Conservation (phyloP, 2,888 invertebrate genomes). For the Lapara coniferarum region DNA sequence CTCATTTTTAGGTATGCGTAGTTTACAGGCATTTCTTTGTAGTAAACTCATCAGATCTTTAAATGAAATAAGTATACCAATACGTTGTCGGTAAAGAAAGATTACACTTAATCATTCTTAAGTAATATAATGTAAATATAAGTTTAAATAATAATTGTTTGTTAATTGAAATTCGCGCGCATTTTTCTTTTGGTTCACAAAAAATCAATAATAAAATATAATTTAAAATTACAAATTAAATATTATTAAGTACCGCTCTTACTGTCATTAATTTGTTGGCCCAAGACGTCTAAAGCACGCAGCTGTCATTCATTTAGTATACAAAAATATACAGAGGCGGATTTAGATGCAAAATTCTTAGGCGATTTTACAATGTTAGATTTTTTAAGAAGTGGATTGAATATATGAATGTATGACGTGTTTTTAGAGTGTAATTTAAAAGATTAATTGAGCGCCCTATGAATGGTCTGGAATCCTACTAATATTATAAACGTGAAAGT, state of each 20-base stretch:
- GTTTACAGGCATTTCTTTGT: too few species aligned
- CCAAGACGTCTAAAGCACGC: constrained; percentile 37
- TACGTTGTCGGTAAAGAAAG: too few species aligned
- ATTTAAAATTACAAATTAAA: constrained; percentile 49
- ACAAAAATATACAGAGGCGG: neutral
- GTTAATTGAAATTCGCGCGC: constrained; percentile 4
- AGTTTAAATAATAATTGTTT: neutral
- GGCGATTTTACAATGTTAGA: neutral
- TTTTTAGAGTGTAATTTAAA: too few species aligned
- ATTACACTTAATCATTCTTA: too few species aligned
- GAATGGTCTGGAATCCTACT: too few species aligned
- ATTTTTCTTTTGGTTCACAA: constrained; percentile 30
- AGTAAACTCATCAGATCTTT: too few species aligned
- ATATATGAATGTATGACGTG: too few species aligned
- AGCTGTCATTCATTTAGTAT: constrained; percentile 11
- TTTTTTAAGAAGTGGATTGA: too few species aligned
- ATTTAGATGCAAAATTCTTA: neutral
- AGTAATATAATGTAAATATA: neutral
- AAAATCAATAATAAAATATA: constrained; percentile 42
- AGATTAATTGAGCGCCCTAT: too few species aligned
- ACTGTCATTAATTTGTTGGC: constrained; percentile 46
- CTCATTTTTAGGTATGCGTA: too few species aligned
- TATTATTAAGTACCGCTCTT: constrained; percentile 51
- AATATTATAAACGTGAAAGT: too few species aligned
- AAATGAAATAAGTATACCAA: too few species aligned